A percentile compares a stretch with the other conserved stretches of the same genome.
Evolutionary conservation across 2,888 invertebrate species (phyloP).

Genomic region (Quadroppia sp.): DNA sequence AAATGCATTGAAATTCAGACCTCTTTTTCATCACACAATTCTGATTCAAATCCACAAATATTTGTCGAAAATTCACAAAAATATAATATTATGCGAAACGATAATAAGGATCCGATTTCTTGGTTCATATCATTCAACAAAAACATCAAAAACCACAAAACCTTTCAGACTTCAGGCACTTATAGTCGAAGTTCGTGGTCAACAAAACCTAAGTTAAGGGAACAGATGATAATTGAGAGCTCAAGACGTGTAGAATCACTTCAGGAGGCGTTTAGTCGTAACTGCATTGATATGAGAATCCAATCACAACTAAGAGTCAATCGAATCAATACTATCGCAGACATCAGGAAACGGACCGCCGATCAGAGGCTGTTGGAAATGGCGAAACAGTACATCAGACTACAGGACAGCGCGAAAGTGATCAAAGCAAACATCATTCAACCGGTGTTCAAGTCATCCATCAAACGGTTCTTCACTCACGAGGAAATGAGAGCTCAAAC

Average conservation of each 20-base stretch:
- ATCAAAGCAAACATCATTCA: not conserved
- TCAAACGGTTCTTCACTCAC: constrained; percentile 40
- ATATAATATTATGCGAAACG: not conserved
- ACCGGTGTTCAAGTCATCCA: constrained; percentile 16
- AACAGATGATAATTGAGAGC: not conserved
- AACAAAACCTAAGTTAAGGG: not conserved
- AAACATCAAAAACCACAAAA: not conserved
- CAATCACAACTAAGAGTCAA: constrained; percentile 33
- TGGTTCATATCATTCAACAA: constrained; percentile 28
- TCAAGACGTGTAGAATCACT: not conserved
- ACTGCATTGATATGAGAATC: constrained; percentile 23
- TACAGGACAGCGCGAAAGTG: constrained; percentile 18
- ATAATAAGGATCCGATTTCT: constrained; percentile 14
- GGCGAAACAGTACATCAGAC: constrained; percentile 9
- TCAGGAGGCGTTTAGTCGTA: constrained; percentile 34
- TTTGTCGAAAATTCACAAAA: not conserved
- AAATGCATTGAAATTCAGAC: constrained; percentile 11
- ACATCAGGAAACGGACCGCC: constrained; percentile 31
- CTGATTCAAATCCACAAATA: not conserved
- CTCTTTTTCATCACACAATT: not conserved
- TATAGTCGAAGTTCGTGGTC: not conserved
- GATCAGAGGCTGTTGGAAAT: constrained; percentile 34
- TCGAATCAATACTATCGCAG: constrained; percentile 29
- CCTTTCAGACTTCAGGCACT: not conserved
- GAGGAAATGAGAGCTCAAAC: constrained; percentile 42